A percentile compares a stretch with the other conserved stretches of the same genome.
Conservation (phyloP, 2,113 vertebrate genomes). For the Tragulus kanchil region DNA sequence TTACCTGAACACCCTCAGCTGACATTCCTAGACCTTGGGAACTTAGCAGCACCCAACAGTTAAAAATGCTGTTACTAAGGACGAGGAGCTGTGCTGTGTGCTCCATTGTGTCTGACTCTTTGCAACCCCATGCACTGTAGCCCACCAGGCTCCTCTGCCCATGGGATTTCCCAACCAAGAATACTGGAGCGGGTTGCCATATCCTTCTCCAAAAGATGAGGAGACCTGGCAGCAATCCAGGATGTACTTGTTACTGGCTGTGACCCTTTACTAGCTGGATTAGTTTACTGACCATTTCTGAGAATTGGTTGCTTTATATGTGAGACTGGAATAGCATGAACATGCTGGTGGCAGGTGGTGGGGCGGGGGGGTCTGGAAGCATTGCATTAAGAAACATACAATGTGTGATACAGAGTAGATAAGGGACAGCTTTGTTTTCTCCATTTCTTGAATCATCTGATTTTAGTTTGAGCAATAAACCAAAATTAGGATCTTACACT, state of each 20-base stretch:
- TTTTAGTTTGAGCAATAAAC: conserved; percentile 3
- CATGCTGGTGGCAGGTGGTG: background rate
- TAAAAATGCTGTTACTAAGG: background rate
- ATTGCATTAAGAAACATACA: background rate
- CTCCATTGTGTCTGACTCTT: no score
- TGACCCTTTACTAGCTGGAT: background rate
- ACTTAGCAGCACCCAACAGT: background rate
- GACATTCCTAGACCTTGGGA: background rate
- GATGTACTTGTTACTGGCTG: background rate
- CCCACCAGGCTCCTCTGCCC: no score
- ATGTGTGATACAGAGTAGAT: background rate
- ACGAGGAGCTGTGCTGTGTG: background rate
- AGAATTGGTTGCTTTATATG: background rate
- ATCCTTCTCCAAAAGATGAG: background rate
- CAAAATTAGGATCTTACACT: background rate
- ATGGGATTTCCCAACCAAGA: no score
- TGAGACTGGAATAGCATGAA: background rate
- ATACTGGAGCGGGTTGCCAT: no score
- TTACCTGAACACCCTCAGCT: background rate
- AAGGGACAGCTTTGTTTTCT: background rate
- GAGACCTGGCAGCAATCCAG: background rate
- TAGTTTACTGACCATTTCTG: background rate
- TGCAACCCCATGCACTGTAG: no score
- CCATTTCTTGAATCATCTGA: conserved; percentile 40
- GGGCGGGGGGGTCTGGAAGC: background rate